A percentile compares a stretch with the other conserved stretches of the same genome.
Conservation (phyloP, 2,888 invertebrate species). For the Megamerina dolium region DNA sequence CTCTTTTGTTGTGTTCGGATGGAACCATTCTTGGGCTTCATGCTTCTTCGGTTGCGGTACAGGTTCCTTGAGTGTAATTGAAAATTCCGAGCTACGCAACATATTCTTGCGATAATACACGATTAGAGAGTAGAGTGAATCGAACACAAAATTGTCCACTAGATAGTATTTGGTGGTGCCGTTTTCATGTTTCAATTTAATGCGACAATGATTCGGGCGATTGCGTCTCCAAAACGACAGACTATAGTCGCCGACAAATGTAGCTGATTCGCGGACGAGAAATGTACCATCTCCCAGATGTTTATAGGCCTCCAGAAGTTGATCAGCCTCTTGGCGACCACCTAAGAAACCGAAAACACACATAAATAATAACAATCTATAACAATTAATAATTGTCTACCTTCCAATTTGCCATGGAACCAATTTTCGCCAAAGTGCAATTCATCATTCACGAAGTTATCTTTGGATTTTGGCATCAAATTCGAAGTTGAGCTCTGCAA, state of each 20-base stretch:
- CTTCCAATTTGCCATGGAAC: conserved; percentile 84
- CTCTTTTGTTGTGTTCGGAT: conserved; percentile 69
- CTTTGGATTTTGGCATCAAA: conserved; percentile 53
- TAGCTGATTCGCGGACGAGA: conserved; percentile 87
- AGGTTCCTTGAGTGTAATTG: conserved; percentile 79
- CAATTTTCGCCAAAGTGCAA: conserved; percentile 87
- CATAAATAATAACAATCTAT: background rate
- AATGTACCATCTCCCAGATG: conserved; percentile 88
- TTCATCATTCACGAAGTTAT: conserved; percentile 75
- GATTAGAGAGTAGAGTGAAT: conserved; percentile 85
- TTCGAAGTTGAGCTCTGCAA: conserved; percentile 28
- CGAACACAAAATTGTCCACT: conserved; percentile 81
- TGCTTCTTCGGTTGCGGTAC: conserved; percentile 94
- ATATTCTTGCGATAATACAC: conserved; percentile 84
- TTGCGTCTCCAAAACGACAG: conserved; percentile 90
- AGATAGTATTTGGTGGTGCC: conserved; percentile 86
- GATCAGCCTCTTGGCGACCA: conserved; percentile 72
- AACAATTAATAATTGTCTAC: conserved; percentile 19
- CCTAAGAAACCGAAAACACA: conserved; percentile 35
- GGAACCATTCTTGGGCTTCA: conserved; percentile 91
- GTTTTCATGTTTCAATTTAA: conserved; percentile 80
- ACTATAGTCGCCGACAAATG: conserved; percentile 93
- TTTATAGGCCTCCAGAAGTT: conserved; percentile 62
- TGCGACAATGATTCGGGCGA: conserved; percentile 85
- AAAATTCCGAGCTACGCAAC: conserved; percentile 81